phyloP scores from a whole-genome alignment of 2,797 vertebrate genomes.

The Triplophysa yarkandensis region DNA sequence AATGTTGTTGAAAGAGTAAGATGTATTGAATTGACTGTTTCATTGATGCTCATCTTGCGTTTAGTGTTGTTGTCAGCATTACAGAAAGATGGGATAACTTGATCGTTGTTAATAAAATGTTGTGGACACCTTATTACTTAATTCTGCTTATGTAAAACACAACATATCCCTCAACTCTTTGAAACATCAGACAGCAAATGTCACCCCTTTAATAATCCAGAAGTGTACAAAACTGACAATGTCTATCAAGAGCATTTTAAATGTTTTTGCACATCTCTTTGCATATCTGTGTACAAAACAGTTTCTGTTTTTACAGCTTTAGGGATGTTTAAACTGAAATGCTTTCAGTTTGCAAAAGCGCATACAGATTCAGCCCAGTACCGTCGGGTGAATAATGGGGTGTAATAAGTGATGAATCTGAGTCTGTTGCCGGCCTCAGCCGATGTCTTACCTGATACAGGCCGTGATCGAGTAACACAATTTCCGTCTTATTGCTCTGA shows the following conservation, averaged over 20 bases:
- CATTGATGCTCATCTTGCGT: too few species aligned
- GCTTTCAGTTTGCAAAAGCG: conserved; percentile 68
- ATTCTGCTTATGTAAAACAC: not conserved
- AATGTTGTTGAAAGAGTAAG: not conserved
- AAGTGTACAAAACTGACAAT: too few species aligned
- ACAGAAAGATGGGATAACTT: conserved; percentile 24
- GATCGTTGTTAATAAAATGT: conserved; percentile 8
- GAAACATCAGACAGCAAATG: too few species aligned
- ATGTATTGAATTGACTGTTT: too few species aligned
- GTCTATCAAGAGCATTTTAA: too few species aligned
- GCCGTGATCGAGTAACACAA: conserved; percentile 92
- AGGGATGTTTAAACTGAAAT: conserved; percentile 76
- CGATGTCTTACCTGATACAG: conserved; percentile 80
- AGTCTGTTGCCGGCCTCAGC: conserved; percentile 9
- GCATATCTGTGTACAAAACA: too few species aligned
- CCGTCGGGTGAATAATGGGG: conserved; percentile 69
- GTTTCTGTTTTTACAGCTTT: conserved; percentile 63
- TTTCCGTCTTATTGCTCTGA: conserved; percentile 78
- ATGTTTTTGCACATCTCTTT: too few species aligned
- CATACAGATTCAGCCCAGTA: conserved; percentile 48
- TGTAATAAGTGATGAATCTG: conserved; percentile 67
- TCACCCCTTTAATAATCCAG: too few species aligned
- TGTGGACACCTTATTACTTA: conserved; percentile 8
- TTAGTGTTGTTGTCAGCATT: too few species aligned
- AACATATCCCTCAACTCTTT: too few species aligned